Evolutionary conservation across 2,888 invertebrate genomes (phyloP), one percentile per base, ranked within the genome.

Genomic region (Heterodera filipjevi): DNA sequence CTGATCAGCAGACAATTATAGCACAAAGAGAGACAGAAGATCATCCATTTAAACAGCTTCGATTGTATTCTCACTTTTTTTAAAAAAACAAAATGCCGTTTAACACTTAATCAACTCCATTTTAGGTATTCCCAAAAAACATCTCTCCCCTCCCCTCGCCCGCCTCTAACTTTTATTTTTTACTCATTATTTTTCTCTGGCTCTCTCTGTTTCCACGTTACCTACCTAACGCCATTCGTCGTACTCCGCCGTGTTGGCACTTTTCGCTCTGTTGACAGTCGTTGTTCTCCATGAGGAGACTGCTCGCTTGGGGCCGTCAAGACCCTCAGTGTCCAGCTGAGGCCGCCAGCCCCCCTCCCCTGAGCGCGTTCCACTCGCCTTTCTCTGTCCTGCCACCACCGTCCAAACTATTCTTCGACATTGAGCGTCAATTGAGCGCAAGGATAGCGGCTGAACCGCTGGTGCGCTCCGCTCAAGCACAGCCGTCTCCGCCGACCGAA

Each of bases 281-380:
- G 27, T 6, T 27, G 59, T 35, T 68, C 68, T 68, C 64, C 75
- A 75, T 75, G 75, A 39, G 75, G 30, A 75, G 75, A 75, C 59
- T 75, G 44, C 75, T 75, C 44, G 66, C 75, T 22, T 59, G 46
- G 66, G 75, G 75, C 75, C 68, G 75, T 68, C 75, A 75, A 75
- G 75, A 75, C 66, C 75, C 75, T n/a, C 59, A 44, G 64, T 75
- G 75, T 75, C 75, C 75, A 75, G 75, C 75, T 32, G 75, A 75
- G 68, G 75, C 75, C 44, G 75, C 75, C 66, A 75, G 75, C 59
- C 75, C 75, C 66, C 75, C 75, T 32, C 75, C 75, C 22, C 53
- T 75, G 39, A 53, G 53, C 30, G 75, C 75, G 19, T 75, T 75
- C 44, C 66, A 75, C 46, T 75, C 75, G 32, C 66, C 75, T 30